Conservation (phyloP, 2,113 vertebrate species). For the Pongo pygmaeus region DNA sequence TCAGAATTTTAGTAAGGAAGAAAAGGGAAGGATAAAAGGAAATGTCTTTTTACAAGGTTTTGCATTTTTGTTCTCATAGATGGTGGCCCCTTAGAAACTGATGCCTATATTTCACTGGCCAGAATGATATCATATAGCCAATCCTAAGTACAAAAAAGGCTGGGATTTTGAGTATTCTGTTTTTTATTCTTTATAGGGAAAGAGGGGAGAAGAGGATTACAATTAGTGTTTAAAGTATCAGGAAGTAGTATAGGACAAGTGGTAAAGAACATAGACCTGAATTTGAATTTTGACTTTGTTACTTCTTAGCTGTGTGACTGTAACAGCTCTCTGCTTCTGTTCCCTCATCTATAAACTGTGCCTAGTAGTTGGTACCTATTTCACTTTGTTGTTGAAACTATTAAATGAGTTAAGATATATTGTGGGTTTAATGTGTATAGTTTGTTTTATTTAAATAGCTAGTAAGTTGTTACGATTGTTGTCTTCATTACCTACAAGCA, state of each 20-base stretch:
- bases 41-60: neutral
- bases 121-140: neutral
- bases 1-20: neutral
- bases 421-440: neutral
- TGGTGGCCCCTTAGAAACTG: neutral
- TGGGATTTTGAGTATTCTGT: neutral
- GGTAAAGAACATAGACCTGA: neutral
- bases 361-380: neutral
- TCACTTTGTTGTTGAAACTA: neutral
- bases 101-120: neutral
- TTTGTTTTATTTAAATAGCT: slow-evolving; percentile 2
- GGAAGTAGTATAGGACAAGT: neutral
- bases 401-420: neutral
- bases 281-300: slow-evolving; percentile 24
- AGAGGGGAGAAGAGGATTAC: neutral
- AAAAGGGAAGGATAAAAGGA: neutral
- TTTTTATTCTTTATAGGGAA: neutral
- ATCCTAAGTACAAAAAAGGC: neutral
- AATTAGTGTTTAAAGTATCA: neutral
- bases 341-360: neutral
- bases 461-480: neutral
- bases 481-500: neutral
- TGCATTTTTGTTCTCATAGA: neutral
- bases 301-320: neutral
- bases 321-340: neutral